Evolutionary conservation across 2,797 vertebrate species (phyloP).

Genomic region (Danio tinwini): DNA sequence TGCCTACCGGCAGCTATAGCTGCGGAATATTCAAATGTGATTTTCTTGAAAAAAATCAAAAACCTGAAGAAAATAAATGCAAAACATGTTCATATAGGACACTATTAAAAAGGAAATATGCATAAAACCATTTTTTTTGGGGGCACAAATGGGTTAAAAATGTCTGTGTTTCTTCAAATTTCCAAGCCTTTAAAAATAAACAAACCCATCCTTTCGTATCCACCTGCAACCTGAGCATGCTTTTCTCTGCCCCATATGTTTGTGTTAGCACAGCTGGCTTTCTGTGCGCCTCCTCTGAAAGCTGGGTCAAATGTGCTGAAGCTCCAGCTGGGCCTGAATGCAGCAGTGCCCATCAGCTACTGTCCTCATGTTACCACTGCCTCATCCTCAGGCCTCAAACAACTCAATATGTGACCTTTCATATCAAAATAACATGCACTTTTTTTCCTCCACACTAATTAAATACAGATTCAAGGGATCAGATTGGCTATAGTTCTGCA

Average conservation of each 20-base stretch:
- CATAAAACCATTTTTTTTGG: too few relatives aligned
- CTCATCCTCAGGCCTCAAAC: constrained; percentile 19
- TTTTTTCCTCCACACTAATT: neutral
- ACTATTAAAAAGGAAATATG: too few relatives aligned
- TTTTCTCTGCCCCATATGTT: constrained; percentile 7
- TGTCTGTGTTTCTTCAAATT: neutral
- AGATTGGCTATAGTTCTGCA: neutral
- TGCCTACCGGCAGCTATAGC: too few relatives aligned
- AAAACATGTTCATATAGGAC: too few relatives aligned
- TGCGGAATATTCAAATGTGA: too few relatives aligned
- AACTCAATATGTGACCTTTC: constrained; percentile 20
- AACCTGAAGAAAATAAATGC: too few relatives aligned
- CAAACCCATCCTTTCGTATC: neutral
- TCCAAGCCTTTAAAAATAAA: constrained; percentile 13
- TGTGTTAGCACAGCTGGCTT: constrained; percentile 48
- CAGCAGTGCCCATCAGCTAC: constrained; percentile 35
- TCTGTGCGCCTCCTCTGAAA: constrained; percentile 9
- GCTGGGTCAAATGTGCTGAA: constrained; percentile 31
- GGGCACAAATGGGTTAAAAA: too few relatives aligned
- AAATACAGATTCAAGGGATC: neutral
- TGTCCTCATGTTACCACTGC: constrained; percentile 31
- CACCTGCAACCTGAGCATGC: constrained; percentile 32
- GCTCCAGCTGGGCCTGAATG: constrained; percentile 31
- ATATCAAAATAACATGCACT: neutral
- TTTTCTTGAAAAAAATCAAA: too few relatives aligned